phyloP scores from a whole-genome alignment of 2,888 invertebrate species.

The Catocala nupta region DNA sequence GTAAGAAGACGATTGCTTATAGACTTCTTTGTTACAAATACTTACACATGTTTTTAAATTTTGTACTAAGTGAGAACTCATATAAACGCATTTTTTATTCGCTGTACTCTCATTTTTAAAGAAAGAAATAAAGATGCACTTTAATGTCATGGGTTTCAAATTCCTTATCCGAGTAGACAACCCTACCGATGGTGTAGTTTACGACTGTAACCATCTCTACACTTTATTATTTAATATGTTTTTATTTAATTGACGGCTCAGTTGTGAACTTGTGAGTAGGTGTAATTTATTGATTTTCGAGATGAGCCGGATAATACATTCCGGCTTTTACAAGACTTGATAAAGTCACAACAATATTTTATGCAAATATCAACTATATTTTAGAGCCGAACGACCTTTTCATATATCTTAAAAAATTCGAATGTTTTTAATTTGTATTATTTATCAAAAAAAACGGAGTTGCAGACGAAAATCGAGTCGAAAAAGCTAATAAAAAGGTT shows the following conservation, averaged over 20 bases:
- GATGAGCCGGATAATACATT: constrained; percentile 2
- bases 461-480: not conserved
- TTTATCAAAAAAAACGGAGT: not conserved
- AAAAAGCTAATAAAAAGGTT: constrained; percentile 29
- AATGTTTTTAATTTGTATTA: not conserved
- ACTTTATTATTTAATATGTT: constrained; percentile 32
- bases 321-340: not conserved
- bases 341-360: constrained; percentile 1
- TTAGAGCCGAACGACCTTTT: not conserved
- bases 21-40: no score
- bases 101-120: no score
- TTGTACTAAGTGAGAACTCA: no score
- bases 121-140: no score
- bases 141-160: no score
- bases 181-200: constrained; percentile 15
- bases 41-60: no score
- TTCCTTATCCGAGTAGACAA: not conserved
- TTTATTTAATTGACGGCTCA: constrained; percentile 39
- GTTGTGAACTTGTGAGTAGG: constrained; percentile 19
- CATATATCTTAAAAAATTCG: not conserved
- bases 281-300: constrained; percentile 35
- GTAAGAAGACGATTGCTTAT: no score
- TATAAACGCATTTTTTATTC: no score
- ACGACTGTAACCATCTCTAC: constrained; percentile 19
- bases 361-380: constrained; percentile 5